Evolutionary conservation across 2,113 vertebrate genomes (phyloP), one percentile per base, ranked within the genome.

Genomic region (Peromyscus polionotus): DNA sequence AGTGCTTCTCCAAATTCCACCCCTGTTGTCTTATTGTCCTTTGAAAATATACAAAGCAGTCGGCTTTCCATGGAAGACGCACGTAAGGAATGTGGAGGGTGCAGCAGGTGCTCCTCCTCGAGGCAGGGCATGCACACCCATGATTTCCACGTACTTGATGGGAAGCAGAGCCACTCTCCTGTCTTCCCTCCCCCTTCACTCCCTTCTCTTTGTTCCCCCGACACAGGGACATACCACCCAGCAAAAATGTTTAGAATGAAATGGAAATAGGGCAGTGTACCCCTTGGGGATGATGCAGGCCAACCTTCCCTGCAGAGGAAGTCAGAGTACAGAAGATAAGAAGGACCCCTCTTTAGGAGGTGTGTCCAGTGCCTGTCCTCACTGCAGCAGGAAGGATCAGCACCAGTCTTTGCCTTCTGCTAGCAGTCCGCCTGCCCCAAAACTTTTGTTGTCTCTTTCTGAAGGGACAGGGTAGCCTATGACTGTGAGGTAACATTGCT

Each of bases 401-500:
- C 57, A 63, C 28, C 22, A 7, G 63, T 28, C 28, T 1, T 33
- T 51, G 20, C 8, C 80, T 1, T 17, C 33, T 63, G 42, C 68
- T 48, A 1, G 31, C 5, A 16, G 31, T 12, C 3, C 22, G 33
- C 36, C 4, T n/a, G 10, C 13, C 33, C 63, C 14, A 5, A 11
- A 2, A 16, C 39, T 19, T 48, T 45, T 3, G 24, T 54, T 4
- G 11, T 19, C 24, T 28, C 61, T 11, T 61, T 76, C 63, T 9
- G 19, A 39, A 85, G 54, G 63, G 61, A 67, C 11, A 67, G 28
- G 20, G 31, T 8, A 48, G 57, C 42, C 7, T 59, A 8, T 68
- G 3, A 6, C n/a, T 39, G 48, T 13, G 6, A 48, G n/a, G 11
- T n/a, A 10, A 10, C 31, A 14, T 17, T 59, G 3, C 0, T 11